phyloP scores from a whole-genome alignment of 2,888 invertebrate genomes.

The Hydraecia micacea region DNA sequence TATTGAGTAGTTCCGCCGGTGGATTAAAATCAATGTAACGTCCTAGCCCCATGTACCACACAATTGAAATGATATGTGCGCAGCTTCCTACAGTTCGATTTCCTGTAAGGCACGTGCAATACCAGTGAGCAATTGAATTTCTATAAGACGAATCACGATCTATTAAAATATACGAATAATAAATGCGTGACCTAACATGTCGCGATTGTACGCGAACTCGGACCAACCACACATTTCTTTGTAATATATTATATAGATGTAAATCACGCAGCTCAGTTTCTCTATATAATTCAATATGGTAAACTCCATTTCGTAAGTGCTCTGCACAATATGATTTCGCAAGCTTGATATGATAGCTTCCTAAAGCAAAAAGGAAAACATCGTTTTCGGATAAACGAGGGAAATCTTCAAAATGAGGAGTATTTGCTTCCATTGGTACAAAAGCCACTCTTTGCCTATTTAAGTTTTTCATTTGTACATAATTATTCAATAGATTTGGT shows the following conservation, averaged over 20 bases:
- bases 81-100: too few relatives aligned
- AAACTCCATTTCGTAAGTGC: background rate
- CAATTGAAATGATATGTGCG: too few relatives aligned
- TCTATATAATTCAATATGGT: background rate
- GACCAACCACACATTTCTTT: constrained; percentile 1
- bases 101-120: too few relatives aligned
- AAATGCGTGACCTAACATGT: background rate
- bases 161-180: constrained; percentile 1
- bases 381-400: background rate
- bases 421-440: constrained; percentile 3
- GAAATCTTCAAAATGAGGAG: background rate
- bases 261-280: background rate
- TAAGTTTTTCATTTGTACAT: background rate
- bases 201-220: constrained; percentile 1
- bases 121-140: background rate
- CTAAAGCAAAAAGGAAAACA: constrained; percentile 1
- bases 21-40: too few relatives aligned
- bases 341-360: background rate
- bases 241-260: background rate
- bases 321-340: background rate
- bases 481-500: background rate
- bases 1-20: too few relatives aligned
- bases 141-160: background rate
- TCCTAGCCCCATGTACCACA: too few relatives aligned
- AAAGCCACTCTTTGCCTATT: background rate